phyloP scores from a whole-genome alignment of 1,140 invertebrate genomes.

The Oreohelix idahoensis region DNA sequence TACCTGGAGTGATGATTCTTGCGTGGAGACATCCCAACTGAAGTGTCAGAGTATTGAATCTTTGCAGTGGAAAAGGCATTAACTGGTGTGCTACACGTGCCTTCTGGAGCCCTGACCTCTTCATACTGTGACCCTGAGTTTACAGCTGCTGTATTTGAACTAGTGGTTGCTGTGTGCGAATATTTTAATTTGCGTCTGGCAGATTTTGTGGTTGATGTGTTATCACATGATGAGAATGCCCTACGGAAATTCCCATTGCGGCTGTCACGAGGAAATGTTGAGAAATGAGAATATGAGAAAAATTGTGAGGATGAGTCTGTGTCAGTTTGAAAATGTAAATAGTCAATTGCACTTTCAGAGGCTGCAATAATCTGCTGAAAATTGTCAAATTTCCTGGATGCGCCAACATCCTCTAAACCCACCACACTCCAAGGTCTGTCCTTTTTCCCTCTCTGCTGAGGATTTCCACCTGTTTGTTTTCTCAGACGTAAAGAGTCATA shows the following conservation, averaged over 20 bases:
- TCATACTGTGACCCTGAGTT: not conserved
- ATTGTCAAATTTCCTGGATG: constrained; percentile 61
- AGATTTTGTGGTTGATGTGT: constrained; percentile 37
- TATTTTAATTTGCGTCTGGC: constrained; percentile 57
- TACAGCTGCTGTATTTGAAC: not conserved
- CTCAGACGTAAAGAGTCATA: constrained; percentile 47
- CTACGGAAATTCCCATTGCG: constrained; percentile 36
- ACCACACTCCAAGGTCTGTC: constrained; percentile 88
- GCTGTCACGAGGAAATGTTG: constrained; percentile 53
- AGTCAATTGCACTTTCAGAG: constrained; percentile 85
- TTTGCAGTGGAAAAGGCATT: not conserved
- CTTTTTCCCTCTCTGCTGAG: constrained; percentile 41
- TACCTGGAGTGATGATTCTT: not conserved
- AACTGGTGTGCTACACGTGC: not conserved
- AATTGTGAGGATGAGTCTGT: constrained; percentile 44
- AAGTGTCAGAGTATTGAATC: too few species aligned
- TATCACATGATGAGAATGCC: constrained; percentile 44
- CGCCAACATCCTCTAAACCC: constrained; percentile 81
- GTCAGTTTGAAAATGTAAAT: constrained; percentile 44
- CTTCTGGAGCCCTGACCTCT: not conserved
- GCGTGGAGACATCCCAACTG: not conserved
- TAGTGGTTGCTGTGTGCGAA: constrained; percentile 8
- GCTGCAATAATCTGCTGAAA: constrained; percentile 78
- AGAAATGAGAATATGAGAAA: constrained; percentile 41
- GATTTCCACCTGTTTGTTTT: constrained; percentile 43